These are phyloP conservation scores for Arbacia lixula DNA, from an alignment of 53 echinoderm and acorn worm species.

Conservation along the genomic window DNA sequence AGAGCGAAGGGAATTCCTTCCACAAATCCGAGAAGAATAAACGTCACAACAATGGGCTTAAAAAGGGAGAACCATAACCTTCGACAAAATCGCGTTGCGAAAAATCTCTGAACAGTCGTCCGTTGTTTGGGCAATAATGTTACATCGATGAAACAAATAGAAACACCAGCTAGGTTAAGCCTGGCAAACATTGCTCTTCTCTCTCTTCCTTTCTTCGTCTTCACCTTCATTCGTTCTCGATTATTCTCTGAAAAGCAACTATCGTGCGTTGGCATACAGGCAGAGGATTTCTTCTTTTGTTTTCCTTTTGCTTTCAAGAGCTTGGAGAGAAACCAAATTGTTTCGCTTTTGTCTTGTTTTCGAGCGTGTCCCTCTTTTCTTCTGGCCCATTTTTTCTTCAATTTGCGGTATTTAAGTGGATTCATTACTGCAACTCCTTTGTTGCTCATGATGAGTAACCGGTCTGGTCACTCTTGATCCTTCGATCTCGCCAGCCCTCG, in stretches of 20 bases:
- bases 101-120: slow-evolving; percentile 26
- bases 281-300: slow-evolving; percentile 10
- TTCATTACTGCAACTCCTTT: background rate
- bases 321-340: slow-evolving; percentile 17
- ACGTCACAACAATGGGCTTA: too few species aligned
- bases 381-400: background rate
- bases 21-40: too few species aligned
- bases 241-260: slow-evolving; percentile 5
- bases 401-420: slow-evolving; percentile 36
- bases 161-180: slow-evolving; percentile 11
- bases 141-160: slow-evolving; percentile 32
- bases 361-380: background rate
- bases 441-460: slow-evolving; percentile 7
- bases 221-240: background rate
- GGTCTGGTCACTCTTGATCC: background rate
- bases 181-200: slow-evolving; percentile 24
- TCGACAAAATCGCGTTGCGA: slow-evolving; percentile 27
- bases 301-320: slow-evolving; percentile 2
- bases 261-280: slow-evolving; percentile 20
- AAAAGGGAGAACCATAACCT: slow-evolving; percentile 27
- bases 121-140: slow-evolving; percentile 29
- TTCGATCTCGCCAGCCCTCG: too few species aligned
- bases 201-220: background rate
- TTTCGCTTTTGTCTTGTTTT: slow-evolving; percentile 30
- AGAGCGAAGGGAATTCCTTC: too few species aligned